Conservation (phyloP, 2,113 vertebrate genomes). For the Agelaius phoeniceus region DNA sequence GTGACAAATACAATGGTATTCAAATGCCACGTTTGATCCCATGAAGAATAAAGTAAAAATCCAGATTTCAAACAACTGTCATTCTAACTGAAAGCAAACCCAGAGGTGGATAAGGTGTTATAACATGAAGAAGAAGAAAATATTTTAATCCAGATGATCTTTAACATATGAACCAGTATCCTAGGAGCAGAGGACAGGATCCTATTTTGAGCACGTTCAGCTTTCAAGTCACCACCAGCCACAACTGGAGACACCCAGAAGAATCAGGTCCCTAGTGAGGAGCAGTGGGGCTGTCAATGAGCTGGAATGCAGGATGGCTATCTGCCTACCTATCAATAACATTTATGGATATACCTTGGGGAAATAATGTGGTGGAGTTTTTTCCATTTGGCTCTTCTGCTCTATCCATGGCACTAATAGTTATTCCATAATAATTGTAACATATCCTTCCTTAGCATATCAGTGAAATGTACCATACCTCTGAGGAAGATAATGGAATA, state of each 20-base stretch:
- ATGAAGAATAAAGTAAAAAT: not conserved
- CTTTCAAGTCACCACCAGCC: not conserved
- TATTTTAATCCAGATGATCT: not conserved
- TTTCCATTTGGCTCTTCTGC: not conserved
- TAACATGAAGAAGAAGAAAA: not conserved
- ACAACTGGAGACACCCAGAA: not conserved
- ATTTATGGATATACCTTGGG: not conserved
- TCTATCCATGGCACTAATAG: not conserved
- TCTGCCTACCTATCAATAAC: not conserved
- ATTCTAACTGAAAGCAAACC: not conserved
- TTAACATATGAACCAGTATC: not conserved
- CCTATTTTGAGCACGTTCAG: not conserved
- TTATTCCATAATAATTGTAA: not conserved
- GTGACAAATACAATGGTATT: not conserved
- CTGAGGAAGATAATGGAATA: conserved; percentile 16
- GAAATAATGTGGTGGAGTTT: not conserved
- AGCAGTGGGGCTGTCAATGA: not conserved
- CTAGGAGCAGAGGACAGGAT: not conserved
- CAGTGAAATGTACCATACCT: not conserved
- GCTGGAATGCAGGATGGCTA: not conserved
- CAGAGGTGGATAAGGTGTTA: not conserved
- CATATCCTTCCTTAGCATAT: not conserved
- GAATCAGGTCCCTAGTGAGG: not conserved
- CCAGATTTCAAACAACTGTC: not conserved
- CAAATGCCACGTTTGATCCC: not conserved